phyloP scores from a whole-genome alignment of 2,888 invertebrate species.

The Drosophila pegasa region DNA sequence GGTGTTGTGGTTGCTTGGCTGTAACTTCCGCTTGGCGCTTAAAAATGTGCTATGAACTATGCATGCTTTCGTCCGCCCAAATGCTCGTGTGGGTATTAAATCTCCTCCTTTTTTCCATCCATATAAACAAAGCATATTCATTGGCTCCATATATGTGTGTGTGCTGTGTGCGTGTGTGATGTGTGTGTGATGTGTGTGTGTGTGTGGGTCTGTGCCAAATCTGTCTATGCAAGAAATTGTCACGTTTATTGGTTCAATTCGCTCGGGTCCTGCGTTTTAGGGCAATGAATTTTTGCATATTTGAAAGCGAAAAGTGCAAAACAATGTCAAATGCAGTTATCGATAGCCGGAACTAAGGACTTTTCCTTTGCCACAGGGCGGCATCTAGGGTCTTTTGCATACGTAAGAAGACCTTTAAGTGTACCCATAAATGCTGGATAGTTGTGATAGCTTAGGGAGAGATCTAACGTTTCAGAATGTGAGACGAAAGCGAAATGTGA shows the following conservation, averaged over 20 bases:
- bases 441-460: background rate
- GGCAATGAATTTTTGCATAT: conserved; percentile 49
- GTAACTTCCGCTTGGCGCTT: conserved; percentile 58
- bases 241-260: conserved; percentile 60
- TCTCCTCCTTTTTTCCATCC: conserved; percentile 12
- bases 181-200: conserved; percentile 8
- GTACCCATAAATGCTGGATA: background rate
- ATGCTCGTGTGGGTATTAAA: conserved; percentile 38
- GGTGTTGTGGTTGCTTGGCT: conserved; percentile 42
- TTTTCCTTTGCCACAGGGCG: background rate
- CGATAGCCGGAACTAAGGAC: conserved; percentile 24
- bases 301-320: conserved; percentile 45
- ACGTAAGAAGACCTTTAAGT: background rate
- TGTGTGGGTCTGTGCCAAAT: conserved; percentile 35
- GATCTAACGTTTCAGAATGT: background rate
- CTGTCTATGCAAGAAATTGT: conserved; percentile 57
- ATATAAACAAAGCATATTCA: conserved; percentile 67
- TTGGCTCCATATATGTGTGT: conserved; percentile 11
- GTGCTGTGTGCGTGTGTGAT: conserved; percentile 15
- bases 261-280: conserved; percentile 34
- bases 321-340: conserved; percentile 45
- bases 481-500: background rate
- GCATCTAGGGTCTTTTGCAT: background rate
- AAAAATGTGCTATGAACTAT: conserved; percentile 70
- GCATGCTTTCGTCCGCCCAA: conserved; percentile 28